Base-by-base conservation (phyloP, 2,113 vertebrate genomes). In the Psophia crepitans region DNA sequence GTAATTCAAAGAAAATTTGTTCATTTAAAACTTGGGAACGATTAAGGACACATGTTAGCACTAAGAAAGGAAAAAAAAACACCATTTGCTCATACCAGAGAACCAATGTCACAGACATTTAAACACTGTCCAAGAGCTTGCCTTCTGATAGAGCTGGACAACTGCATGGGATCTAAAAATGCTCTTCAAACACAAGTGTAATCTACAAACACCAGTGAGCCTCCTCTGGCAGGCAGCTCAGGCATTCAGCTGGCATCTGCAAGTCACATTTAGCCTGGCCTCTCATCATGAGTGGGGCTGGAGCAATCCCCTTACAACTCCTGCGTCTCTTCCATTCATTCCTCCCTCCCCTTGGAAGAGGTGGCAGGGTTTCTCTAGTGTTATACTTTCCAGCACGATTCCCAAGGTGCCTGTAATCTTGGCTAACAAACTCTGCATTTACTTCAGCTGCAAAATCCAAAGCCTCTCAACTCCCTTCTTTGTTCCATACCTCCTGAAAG, bases 101-200 rank as follows among this genome's bases (percentile, higher is more conserved):
- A 71, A 73, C 32, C n/a, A 87, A 5, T 57, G 57, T 68, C 51
- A 92, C 69, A 66, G 24, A 23, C 57, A 30, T 49, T 95, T 88
- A 83, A 84, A 58, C n/a, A 49, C 44, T 63, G 71, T 63, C 14
- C 39, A 85, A 79, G 16, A 66, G 32, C 24, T 41, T 82, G 81
- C 33, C 15, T 87, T 85, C 75, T 93, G 88, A 96, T 21, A 93
- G 89, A 91, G 69, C 54, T 61, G 75, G 63, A 95, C 94, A 96
- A 93, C 94, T 95, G 97, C 84, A 84, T 0, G 0, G 77, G 44
- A 56, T 87, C 69, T 97, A 93, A 97, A 96, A 92, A 87, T n/a
- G 69, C 32, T 91, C 65, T 71, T 92, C 77, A 84, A 84, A 64
- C 49, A 89, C 61, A 39, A 88, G 41, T 39, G 61, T 81, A 82